Base-by-base conservation (phyloP, 2,113 vertebrate species). In the Pelodiscus sinensis region DNA sequence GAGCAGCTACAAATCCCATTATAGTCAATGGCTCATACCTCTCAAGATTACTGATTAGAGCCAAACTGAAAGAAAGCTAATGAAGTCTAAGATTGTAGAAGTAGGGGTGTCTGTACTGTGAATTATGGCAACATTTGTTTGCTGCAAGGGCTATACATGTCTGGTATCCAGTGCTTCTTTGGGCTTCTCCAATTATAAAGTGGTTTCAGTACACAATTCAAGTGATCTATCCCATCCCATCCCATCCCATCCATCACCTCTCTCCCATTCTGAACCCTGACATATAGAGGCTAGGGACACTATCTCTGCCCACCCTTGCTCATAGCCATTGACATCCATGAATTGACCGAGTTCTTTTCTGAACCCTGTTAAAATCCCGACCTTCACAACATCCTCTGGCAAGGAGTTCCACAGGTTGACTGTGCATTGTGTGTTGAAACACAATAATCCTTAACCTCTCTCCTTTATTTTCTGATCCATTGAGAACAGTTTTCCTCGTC, bases 121-220 rank as follows among this genome's bases (percentile, higher is more conserved):
- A 79, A 29, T 90, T 82, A 6, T 58, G 22, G 19, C 25, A 22
- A 16, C 8, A 10, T 29, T 85, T 80, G 56, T 73, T 90, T 73
- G 35, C 35, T 77, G 18, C 58, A 44, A 54, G 90, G 84, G 12
- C 50, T n/a, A 44, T 62, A 86, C 85, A 90, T 12, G 4, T 29
- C 12, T 22, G 3, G 58, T 29, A 86, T 58, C 35, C 24, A 29
- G 80, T 25, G 24, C 56, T 58, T 85, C 79, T 91, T 79, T 54
- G 51, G 22, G 55, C 62, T 84, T 38, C 86, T 85, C 29, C 73
- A 84, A 10, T 87, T 84, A 81, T 4, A 62, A 94, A 88, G 35
- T 51, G 86, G 24, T 35, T 56, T 54, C 10, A 54, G 14, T 54
- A 10, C 10, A 54, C 14, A 14, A 54, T 54, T 54, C 52, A 54